Percentiles rank a stretch among this genome's conserved stretches.
phyloP scores from a whole-genome alignment of 1,140 invertebrate genomes.

The Papilio polytes region DNA sequence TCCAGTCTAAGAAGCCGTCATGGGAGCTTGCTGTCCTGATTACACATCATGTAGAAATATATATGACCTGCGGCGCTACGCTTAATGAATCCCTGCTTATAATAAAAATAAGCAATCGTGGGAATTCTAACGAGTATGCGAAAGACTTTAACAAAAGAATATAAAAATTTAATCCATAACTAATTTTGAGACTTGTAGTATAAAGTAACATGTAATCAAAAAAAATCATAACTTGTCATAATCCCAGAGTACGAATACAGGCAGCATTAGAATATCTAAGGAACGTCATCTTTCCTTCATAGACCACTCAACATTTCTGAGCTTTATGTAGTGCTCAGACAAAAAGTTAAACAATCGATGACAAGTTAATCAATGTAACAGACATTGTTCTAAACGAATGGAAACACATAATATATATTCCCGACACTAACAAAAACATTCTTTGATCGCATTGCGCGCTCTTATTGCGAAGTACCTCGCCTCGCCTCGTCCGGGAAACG shows the following conservation, averaged over 20 bases:
- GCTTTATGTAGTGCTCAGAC: constrained; percentile 22
- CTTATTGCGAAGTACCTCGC: constrained; percentile 8
- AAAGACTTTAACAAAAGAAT: not conserved
- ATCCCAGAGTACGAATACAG: not conserved
- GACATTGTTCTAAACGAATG: constrained; percentile 46
- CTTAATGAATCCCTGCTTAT: constrained; percentile 52
- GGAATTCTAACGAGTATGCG: constrained; percentile 42
- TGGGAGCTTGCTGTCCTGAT: constrained; percentile 70
- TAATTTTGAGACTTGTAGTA: constrained; percentile 30
- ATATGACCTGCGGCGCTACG: constrained; percentile 51
- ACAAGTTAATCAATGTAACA: constrained; percentile 50
- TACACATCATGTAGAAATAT: constrained; percentile 54
- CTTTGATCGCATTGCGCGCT: constrained; percentile 28
- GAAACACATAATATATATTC: constrained; percentile 47
- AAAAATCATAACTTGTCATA: not conserved
- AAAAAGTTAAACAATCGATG: constrained; percentile 45
- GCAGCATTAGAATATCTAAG: no score
- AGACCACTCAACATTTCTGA: not conserved
- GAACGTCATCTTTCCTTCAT: not conserved
- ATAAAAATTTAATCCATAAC: not conserved
- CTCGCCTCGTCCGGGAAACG: constrained; percentile 16
- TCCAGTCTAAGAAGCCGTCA: constrained; percentile 73
- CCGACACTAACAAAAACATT: constrained; percentile 47
- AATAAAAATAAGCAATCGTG: constrained; percentile 51
- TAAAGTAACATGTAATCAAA: not conserved